Evolutionary conservation across 2,888 invertebrate genomes (phyloP).

Genomic region (Hypomecis punctinalis): DNA sequence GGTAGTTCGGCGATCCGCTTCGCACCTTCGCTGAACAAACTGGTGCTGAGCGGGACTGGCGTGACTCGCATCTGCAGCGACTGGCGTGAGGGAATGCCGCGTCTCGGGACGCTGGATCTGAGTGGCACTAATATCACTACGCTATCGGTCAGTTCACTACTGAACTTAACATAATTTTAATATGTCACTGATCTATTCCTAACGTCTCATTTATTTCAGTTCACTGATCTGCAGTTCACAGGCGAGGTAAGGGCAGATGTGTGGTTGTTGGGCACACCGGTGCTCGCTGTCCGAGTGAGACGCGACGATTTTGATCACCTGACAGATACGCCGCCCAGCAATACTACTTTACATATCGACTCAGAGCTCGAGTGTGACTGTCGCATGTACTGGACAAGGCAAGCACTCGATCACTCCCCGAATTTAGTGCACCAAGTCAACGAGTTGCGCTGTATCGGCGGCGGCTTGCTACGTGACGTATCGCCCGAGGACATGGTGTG

Average conservation of each 20-base stretch:
- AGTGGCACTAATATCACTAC: background rate
- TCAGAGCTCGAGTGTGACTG: slow-evolving; percentile 72
- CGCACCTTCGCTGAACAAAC: background rate
- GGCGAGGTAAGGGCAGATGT: slow-evolving; percentile 5
- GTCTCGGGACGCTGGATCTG: background rate
- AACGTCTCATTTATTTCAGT: background rate
- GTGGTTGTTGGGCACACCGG: slow-evolving; percentile 2
- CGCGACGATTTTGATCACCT: background rate
- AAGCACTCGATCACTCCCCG: slow-evolving; percentile 75
- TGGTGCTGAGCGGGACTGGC: background rate
- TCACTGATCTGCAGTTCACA: slow-evolving; percentile 10
- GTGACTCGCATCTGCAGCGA: slow-evolving; percentile 1
- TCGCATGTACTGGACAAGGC: slow-evolving; percentile 77
- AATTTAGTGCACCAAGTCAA: background rate
- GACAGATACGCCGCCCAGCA: background rate
- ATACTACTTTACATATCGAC: background rate
- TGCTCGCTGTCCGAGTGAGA: background rate
- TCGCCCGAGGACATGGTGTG: slow-evolving; percentile 53
- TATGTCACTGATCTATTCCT: background rate
- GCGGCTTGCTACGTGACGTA: slow-evolving; percentile 60
- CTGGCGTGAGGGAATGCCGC: background rate
- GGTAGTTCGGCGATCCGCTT: background rate
- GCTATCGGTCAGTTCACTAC: background rate
- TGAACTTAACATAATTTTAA: background rate
- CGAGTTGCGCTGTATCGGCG: background rate